These are phyloP conservation scores for Callospermophilus lateralis DNA, from an alignment of 2,113 vertebrate species.

Conservation along the genomic window DNA sequence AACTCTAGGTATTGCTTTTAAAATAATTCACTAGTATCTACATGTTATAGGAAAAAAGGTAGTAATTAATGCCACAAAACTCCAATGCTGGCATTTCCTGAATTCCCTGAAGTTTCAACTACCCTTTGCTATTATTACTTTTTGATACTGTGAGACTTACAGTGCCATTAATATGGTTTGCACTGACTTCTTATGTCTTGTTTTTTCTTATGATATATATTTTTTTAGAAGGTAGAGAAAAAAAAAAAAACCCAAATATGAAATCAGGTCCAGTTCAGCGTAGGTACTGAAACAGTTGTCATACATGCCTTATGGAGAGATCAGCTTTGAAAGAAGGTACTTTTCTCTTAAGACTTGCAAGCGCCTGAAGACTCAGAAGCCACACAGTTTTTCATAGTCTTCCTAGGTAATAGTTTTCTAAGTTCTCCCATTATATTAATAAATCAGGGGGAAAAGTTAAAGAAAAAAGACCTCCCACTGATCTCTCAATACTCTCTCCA, in stretches of 20 bases:
- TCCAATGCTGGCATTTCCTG: constrained; percentile 71
- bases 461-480: background rate
- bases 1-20: constrained; percentile 80
- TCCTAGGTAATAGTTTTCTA: constrained; percentile 51
- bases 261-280: constrained; percentile 48
- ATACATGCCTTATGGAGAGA: constrained; percentile 9
- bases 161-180: constrained; percentile 71
- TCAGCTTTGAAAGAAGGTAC: constrained; percentile 51
- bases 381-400: constrained; percentile 1
- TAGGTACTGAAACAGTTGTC: background rate
- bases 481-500: constrained; percentile 50
- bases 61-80: constrained; percentile 76
- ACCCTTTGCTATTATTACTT: constrained; percentile 50
- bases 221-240: constrained; percentile 65
- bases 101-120: constrained; percentile 78
- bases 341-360: constrained; percentile 45
- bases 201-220: constrained; percentile 24
- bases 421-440: constrained; percentile 34
- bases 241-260: constrained; percentile 68
- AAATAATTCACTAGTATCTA: constrained; percentile 73
- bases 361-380: constrained; percentile 48
- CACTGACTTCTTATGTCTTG: constrained; percentile 51
- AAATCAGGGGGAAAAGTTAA: constrained; percentile 2
- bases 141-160: constrained; percentile 60
- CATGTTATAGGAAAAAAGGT: constrained; percentile 58